Conservation (phyloP, 2,797 vertebrate species). For the Myoxocephalus aenaeus region DNA sequence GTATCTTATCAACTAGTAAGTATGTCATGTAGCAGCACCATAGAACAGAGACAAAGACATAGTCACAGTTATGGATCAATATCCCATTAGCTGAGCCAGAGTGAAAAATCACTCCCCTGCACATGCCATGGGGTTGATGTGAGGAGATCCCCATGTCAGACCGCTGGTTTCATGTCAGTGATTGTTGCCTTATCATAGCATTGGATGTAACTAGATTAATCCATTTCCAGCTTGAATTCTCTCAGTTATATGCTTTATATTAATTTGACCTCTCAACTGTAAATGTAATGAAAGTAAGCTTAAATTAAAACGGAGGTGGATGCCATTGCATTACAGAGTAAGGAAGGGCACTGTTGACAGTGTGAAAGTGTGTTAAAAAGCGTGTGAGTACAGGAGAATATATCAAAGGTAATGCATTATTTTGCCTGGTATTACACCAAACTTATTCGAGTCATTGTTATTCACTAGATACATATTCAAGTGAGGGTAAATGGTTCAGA, state of each 20-base stretch:
- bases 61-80: conserved; percentile 22
- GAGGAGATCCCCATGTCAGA: conserved; percentile 1
- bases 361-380: background rate
- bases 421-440: background rate
- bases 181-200: background rate
- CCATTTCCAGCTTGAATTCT: background rate
- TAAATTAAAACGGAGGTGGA: conserved; percentile 2
- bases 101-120: background rate
- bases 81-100: conserved; percentile 1
- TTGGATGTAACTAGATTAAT: background rate
- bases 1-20: conserved; percentile 32
- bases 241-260: background rate
- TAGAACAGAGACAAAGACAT: conserved; percentile 1
- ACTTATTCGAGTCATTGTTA: background rate
- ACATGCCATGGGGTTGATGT: background rate
- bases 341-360: background rate
- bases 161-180: conserved; percentile 34
- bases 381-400: background rate
- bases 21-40: background rate
- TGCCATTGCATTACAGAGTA: background rate
- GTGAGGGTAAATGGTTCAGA: background rate
- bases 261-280: background rate
- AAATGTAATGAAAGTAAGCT: background rate
- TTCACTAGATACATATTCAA: background rate
- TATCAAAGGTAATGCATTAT: background rate